phyloP scores from a whole-genome alignment of 2,888 invertebrate genomes.

The Thereva unica region DNA sequence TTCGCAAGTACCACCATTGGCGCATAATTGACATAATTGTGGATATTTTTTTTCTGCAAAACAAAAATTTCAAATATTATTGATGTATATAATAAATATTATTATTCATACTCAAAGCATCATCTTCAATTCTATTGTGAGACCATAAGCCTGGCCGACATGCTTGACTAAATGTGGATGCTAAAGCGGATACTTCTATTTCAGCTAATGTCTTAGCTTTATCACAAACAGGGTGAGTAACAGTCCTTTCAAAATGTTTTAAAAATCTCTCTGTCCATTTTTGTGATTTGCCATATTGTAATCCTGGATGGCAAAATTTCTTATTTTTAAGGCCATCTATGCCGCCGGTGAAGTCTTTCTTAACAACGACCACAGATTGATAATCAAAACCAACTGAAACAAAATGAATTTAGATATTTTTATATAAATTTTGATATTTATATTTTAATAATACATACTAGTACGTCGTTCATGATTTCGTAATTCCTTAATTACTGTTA shows the following conservation, averaged over 20 bases:
- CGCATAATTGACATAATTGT: conserved; percentile 61
- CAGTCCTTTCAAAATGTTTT: conserved; percentile 63
- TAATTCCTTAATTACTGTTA: conserved; percentile 61
- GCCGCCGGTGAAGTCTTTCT: conserved; percentile 55
- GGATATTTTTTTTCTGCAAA: conserved; percentile 62
- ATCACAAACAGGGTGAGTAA: conserved; percentile 44
- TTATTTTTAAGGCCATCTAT: conserved; percentile 60
- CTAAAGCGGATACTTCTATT: conserved; percentile 66
- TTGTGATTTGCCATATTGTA: conserved; percentile 55
- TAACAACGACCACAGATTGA: conserved; percentile 66
- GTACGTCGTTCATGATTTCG: conserved; percentile 52
- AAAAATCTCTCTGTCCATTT: conserved; percentile 65
- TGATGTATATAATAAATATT: conserved; percentile 27
- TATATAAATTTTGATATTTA: conserved; percentile 8
- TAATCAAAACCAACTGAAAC: conserved; percentile 56
- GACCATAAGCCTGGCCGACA: conserved; percentile 78
- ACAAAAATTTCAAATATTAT: neutral
- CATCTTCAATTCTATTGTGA: conserved; percentile 61
- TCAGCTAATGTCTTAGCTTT: conserved; percentile 61
- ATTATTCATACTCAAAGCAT: conserved; percentile 63
- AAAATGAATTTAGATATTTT: neutral
- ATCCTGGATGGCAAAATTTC: conserved; percentile 70
- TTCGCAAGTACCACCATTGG: conserved; percentile 46
- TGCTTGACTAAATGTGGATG: conserved; percentile 67
- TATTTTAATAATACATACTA: conserved; percentile 51